Percentiles rank a stretch among this genome's conserved stretches.
Evolutionary conservation across 2,888 invertebrate genomes (phyloP).

Genomic region (Proisotoma minuta): DNA sequence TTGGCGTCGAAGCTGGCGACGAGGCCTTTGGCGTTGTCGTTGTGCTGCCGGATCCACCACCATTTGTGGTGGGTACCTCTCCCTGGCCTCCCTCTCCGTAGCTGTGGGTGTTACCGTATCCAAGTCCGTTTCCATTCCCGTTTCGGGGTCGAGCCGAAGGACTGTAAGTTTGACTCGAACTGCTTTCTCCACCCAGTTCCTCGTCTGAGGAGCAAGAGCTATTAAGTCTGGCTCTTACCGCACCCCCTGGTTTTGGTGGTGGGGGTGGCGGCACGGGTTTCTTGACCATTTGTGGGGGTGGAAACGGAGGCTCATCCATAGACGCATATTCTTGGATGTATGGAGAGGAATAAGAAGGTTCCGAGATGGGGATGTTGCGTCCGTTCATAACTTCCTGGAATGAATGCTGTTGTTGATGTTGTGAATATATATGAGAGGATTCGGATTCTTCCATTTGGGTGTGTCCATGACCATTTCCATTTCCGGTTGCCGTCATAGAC

Average conservation of each 20-base stretch:
- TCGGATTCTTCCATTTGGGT: too few species aligned
- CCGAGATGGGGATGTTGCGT: not conserved
- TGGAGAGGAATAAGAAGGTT: not conserved
- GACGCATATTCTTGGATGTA: too few species aligned
- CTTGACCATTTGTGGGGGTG: slow-evolving; percentile 11
- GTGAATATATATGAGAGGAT: too few species aligned
- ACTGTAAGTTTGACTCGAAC: slow-evolving; percentile 16
- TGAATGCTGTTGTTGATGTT: not conserved
- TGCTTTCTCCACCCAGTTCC: slow-evolving; percentile 23
- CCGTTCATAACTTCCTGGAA: not conserved
- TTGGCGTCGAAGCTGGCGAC: slow-evolving; percentile 42
- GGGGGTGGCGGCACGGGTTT: slow-evolving; percentile 40
- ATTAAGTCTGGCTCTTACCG: slow-evolving; percentile 27
- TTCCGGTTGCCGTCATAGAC: not conserved
- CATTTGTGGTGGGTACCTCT: not conserved
- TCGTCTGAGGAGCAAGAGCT: slow-evolving; percentile 36
- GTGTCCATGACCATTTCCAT: not conserved
- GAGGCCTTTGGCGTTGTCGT: slow-evolving; percentile 44
- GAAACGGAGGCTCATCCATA: not conserved
- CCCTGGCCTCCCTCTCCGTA: not conserved
- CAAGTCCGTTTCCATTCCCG: slow-evolving; percentile 20
- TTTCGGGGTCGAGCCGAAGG: slow-evolving; percentile 24
- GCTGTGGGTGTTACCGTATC: not conserved
- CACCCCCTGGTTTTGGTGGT: slow-evolving; percentile 43
- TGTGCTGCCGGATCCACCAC: slow-evolving; percentile 35